A percentile compares a stretch with the other conserved stretches of the same genome.
phyloP scores from a whole-genome alignment of 2,888 invertebrate genomes.

The Homarus gammarus region DNA sequence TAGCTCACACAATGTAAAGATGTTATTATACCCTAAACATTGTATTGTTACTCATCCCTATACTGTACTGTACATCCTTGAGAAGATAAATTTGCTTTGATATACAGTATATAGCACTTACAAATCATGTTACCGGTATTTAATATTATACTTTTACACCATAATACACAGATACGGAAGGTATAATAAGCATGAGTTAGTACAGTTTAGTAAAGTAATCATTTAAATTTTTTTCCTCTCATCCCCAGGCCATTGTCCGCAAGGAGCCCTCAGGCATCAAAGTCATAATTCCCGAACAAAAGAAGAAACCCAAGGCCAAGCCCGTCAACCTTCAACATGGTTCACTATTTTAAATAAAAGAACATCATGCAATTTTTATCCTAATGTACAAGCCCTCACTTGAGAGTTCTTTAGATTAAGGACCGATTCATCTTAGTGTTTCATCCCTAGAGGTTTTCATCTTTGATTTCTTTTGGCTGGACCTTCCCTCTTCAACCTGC shows the following conservation, averaged over 20 bases:
- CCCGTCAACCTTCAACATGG: neutral
- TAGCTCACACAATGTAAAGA: too few species aligned
- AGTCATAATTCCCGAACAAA: slow-evolving; percentile 63
- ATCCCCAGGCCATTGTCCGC: slow-evolving; percentile 56
- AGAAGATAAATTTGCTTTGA: too few species aligned
- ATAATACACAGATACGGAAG: too few species aligned
- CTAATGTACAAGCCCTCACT: slow-evolving; percentile 1
- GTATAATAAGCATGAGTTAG: too few species aligned
- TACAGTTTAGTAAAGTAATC: too few species aligned
- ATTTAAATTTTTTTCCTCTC: neutral
- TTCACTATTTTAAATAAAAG: neutral
- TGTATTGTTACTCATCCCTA: too few species aligned
- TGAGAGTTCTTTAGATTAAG: neutral
- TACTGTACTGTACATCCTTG: too few species aligned
- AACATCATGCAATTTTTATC: neutral
- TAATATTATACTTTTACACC: neutral
- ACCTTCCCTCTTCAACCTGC: neutral
- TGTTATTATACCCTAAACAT: too few species aligned
- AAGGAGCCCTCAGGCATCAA: slow-evolving; percentile 75
- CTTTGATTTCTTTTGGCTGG: neutral
- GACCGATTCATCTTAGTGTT: neutral
- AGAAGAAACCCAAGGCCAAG: slow-evolving; percentile 36
- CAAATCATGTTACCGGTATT: neutral
- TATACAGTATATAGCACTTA: too few species aligned
- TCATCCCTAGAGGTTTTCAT: neutral